phyloP scores from a whole-genome alignment of 2,888 invertebrate species.

The Camptogramma bilineatum region DNA sequence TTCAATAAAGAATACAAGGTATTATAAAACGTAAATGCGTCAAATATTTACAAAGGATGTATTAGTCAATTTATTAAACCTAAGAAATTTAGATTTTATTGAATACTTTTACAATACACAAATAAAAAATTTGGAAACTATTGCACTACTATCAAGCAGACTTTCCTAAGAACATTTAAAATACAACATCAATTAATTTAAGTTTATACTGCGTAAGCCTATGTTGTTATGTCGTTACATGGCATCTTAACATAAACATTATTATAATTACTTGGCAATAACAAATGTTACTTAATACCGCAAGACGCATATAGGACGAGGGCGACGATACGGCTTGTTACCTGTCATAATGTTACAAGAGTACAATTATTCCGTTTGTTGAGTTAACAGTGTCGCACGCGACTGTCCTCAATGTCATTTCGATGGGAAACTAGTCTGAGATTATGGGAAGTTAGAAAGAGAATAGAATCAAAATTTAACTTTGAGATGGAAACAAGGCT shows the following conservation, averaged over 20 bases:
- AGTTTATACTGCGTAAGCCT: background rate
- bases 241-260: background rate
- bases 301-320: constrained; percentile 47
- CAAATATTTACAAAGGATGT: too few species aligned
- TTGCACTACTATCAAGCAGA: too few species aligned
- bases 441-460: constrained; percentile 16
- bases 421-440: constrained; percentile 25
- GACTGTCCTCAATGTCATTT: constrained; percentile 38
- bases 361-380: constrained; percentile 35
- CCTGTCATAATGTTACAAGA: constrained; percentile 35
- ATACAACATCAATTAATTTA: too few species aligned
- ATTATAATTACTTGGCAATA: background rate
- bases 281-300: constrained; percentile 50
- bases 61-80: too few species aligned
- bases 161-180: too few species aligned
- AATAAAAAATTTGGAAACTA: too few species aligned
- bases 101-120: too few species aligned
- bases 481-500: too few species aligned
- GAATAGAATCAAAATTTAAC: too few species aligned
- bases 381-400: constrained; percentile 41
- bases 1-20: too few species aligned
- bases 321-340: constrained; percentile 43
- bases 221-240: background rate
- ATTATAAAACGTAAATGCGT: too few species aligned
- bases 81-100: too few species aligned